Base-by-base conservation (phyloP, 2,888 invertebrate species). In the Mimachlamys varia region DNA sequence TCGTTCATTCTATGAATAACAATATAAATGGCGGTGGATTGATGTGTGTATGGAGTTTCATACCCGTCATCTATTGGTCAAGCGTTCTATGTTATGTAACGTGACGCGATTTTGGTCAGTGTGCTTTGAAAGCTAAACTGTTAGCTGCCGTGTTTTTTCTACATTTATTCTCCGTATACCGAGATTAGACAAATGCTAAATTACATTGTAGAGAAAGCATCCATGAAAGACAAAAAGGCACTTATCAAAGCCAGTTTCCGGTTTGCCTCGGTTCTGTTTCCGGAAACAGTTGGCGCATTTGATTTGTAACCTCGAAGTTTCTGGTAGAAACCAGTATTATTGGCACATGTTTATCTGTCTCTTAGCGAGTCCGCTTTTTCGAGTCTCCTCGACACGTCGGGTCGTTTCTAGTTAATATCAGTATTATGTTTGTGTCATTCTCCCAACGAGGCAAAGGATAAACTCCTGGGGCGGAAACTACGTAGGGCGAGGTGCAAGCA, bases 51-150 rank as follows among this genome's bases (percentile, higher is more conserved):
- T 53, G 53, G 53, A 76, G 76, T 76, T 76, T 76, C 76, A 76
- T 76, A 76, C 76, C 76, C 76, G 76, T 76, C 76, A 33, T 76
- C 27, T 76, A 76, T 76, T 76, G 76, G 76, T 76, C 76, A 76
- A 76, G 76, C 76, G 76, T 76, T 13, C 76, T 27, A 76, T 76
- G 76, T 76, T 27, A 15, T 76, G 76, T 33, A 27, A 76, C 76
- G 33, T 76, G 33, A 76, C 76, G 76, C 33, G 33, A 27, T 76
- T n/a, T 76, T 76, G 76, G 76, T 76, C 76, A 76, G 76, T 76
- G 76, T 76, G 76, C 76, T 76, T 76, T 76, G 76, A 76, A 76
- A 76, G 76, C 76, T 76, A 76, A 76, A 76, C 76, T 76, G 76
- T 27, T 76, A 76, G 76, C 76, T 76, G 76, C 76, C 76, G 76